These are phyloP conservation scores for Bombus fervidus DNA, from an alignment of 1,140 invertebrate genomes.

Conservation along the genomic window DNA sequence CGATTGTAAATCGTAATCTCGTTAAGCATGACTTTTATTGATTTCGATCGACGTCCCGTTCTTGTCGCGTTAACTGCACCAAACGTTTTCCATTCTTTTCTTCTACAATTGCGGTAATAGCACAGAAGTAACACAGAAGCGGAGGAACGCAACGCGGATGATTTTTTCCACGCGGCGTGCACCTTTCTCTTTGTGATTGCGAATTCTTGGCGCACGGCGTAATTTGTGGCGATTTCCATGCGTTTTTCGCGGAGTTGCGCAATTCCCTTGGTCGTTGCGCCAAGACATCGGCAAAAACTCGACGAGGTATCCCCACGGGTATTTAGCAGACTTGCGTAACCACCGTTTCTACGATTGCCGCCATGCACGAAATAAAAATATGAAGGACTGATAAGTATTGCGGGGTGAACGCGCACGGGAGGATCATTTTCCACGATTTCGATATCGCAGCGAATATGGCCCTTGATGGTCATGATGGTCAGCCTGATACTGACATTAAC, in stretches of 20 bases:
- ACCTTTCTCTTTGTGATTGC: conserved; percentile 48
- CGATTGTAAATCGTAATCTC: conserved; percentile 17
- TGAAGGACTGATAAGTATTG: conserved; percentile 11
- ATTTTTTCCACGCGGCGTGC: not conserved
- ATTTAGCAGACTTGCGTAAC: conserved; percentile 24
- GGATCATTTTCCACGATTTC: conserved; percentile 41
- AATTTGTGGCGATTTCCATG: conserved; percentile 24
- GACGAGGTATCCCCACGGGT: conserved; percentile 25
- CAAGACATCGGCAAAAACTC: conserved; percentile 19
- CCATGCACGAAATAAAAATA: conserved; percentile 32
- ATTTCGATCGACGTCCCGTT: accelerated
- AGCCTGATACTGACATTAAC: conserved; percentile 73
- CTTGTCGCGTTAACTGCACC: accelerated
- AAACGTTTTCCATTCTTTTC: not conserved
- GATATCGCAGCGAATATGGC: conserved; percentile 28
- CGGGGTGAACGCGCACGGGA: not conserved
- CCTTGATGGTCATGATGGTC: conserved; percentile 38
- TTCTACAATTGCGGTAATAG: not conserved
- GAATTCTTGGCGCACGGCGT: conserved; percentile 11
- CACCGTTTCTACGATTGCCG: not conserved
- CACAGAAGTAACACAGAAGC: not conserved
- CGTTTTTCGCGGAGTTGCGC: conserved; percentile 36
- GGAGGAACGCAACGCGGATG: not conserved
- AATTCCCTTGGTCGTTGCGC: not conserved
- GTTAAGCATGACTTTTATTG: no score